Evolutionary conservation across 2,113 vertebrate species (phyloP).

Genomic region (Sminthopsis crassicaudata): DNA sequence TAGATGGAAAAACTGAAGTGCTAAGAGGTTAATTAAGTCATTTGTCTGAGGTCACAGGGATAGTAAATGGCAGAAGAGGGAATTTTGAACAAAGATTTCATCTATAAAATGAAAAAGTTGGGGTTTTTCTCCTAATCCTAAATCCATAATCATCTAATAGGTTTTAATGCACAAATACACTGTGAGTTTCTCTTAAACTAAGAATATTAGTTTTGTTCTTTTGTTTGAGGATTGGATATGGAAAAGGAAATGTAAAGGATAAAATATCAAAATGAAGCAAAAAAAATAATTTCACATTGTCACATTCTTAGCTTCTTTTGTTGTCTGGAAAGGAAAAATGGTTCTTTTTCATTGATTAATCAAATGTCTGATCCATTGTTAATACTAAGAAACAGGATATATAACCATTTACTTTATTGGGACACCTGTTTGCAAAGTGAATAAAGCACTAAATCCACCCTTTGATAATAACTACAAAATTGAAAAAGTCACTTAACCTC

Average conservation of each 20-base stretch:
- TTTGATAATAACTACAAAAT: neutral
- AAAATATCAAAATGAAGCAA: neutral
- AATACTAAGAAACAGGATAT: conserved; percentile 9
- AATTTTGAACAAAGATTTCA: neutral
- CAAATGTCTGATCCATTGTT: conserved; percentile 29
- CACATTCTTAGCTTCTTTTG: neutral
- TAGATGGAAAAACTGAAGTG: neutral
- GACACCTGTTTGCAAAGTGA: neutral
- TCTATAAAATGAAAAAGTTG: neutral
- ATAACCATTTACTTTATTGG: neutral
- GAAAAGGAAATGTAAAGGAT: neutral
- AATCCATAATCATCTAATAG: neutral
- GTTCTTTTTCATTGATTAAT: neutral
- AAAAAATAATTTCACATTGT: neutral
- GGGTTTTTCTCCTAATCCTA: neutral
- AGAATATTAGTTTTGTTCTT: neutral
- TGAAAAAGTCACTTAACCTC: neutral
- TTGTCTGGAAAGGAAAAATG: conserved; percentile 2
- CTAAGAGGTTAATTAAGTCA: neutral
- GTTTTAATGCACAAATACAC: neutral
- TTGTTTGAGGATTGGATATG: neutral
- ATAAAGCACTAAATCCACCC: neutral
- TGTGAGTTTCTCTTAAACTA: neutral
- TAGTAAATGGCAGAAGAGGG: neutral
- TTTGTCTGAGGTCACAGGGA: neutral